Evolutionary conservation across 2,888 invertebrate genomes (phyloP), one percentile per base, ranked within the genome.

Genomic region (Cerastis leucographa): DNA sequence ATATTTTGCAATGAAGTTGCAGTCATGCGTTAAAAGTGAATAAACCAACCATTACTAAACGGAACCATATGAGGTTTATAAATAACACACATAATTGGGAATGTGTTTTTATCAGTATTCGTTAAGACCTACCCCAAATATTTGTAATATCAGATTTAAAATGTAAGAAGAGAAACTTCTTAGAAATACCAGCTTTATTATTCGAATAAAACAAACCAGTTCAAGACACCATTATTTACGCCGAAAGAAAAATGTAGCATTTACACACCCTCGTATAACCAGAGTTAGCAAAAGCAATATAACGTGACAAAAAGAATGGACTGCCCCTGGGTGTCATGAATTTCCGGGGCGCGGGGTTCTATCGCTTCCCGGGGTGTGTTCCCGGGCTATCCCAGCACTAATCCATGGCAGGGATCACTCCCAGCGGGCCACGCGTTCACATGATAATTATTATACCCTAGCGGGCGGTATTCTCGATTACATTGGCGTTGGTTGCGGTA

Each of bases 361-460:
- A 89, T 90, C 83, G 89, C 81, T 83, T 85, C 80, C 83, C 81
- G 81, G 87, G 90, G 87, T 88, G 89, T 90, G 49, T 76, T 85
- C 78, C 83, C 81, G 83, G 86, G 90, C 89, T 89, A 89, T 91
- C 84, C 84, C 89, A 84, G 85, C 83, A 86, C 91, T 92, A 92
- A 93, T 93, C 91, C 91, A 86, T 78, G 75, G 85, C 82, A 85
- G 84, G 79, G 84, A 87, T 87, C 85, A 84, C 85, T 84, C 88
- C 91, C 89, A 85, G 71, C 73, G 90, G 93, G 91, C 88, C 80
- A 81, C 86, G 79, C 85, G 91, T 88, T 89, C 90, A 90, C 90
- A 88, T 89, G 90, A 91, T 90, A 90, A 93, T 92, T 91, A 92
- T 93, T 91, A 92, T 88, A 87, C 87, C 87, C 83, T 75, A 80